Evolutionary conservation across 2,113 vertebrate genomes (phyloP).

Genomic region (Pycnonotus jocosus): DNA sequence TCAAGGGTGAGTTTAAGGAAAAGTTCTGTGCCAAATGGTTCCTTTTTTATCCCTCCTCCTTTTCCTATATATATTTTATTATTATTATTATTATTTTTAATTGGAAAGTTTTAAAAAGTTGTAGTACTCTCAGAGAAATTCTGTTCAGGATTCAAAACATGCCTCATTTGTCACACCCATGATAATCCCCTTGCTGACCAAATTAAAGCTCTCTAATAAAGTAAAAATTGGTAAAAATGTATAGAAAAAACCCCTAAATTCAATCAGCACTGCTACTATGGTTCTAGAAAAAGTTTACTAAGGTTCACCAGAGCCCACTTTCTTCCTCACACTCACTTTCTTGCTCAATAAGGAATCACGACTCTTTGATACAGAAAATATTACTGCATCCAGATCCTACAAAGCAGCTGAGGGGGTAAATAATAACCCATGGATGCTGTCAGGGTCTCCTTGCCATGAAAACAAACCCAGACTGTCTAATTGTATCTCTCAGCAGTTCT

Average conservation of each 20-base stretch:
- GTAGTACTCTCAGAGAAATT: neutral
- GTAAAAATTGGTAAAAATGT: neutral
- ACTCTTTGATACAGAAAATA: neutral
- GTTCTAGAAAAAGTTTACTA: neutral
- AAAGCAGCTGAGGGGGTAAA: neutral
- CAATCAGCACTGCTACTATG: neutral
- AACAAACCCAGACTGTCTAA: neutral
- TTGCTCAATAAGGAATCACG: neutral
- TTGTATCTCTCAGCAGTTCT: neutral
- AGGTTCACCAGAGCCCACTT: neutral
- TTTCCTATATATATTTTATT: neutral
- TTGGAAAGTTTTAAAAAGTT: neutral
- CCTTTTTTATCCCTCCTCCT: neutral
- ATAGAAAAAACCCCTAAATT: neutral
- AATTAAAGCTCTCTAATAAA: neutral
- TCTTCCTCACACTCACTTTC: neutral
- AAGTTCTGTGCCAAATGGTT: neutral
- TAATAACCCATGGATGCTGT: neutral
- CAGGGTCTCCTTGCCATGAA: neutral
- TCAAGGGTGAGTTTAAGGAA: neutral
- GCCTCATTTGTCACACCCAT: neutral
- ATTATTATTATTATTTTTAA: too few species aligned
- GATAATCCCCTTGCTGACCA: neutral
- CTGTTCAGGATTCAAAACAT: neutral
- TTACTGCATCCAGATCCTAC: neutral